These are phyloP conservation scores for Sinodicranocentrus sp. DNA, from an alignment of 2,888 invertebrate genomes.

Conservation along the genomic window DNA sequence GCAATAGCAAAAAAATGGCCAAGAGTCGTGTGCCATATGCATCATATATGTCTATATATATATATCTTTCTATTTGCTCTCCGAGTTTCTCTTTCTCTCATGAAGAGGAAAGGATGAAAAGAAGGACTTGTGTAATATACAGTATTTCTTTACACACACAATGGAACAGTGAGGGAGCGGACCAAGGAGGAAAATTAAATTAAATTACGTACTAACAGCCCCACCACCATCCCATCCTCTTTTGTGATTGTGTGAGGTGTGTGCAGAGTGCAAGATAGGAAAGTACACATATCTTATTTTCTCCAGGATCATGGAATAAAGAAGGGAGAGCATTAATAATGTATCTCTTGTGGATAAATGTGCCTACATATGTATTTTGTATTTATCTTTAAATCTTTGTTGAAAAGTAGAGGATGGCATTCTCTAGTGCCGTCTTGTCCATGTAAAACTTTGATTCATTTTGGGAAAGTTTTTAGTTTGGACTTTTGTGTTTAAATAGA, in stretches of 20 bases:
- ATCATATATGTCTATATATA: no score
- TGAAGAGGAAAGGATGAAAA: no score
- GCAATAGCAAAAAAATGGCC: neutral
- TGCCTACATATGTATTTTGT: slow-evolving; percentile 17
- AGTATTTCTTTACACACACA: neutral
- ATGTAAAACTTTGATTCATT: neutral
- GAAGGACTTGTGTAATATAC: neutral
- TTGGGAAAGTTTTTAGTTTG: neutral
- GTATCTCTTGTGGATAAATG: slow-evolving; percentile 10
- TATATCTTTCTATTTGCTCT: no score
- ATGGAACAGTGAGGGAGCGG: neutral
- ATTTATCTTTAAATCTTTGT: slow-evolving; percentile 47
- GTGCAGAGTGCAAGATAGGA: no score
- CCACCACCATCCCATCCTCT: neutral
- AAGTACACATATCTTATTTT: neutral
- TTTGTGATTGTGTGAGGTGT: neutral
- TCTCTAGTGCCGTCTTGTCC: neutral
- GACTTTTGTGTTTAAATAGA: no score
- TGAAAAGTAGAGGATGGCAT: neutral
- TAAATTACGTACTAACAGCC: neutral
- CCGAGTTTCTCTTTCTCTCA: no score
- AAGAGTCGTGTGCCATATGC: no score
- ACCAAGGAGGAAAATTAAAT: neutral
- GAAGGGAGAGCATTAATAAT: slow-evolving; percentile 45
- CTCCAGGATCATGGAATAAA: neutral